Percentiles rank a stretch among this genome's conserved stretches.
Conservation (phyloP, 1,140 invertebrate species). For the Drosophila simulans region DNA sequence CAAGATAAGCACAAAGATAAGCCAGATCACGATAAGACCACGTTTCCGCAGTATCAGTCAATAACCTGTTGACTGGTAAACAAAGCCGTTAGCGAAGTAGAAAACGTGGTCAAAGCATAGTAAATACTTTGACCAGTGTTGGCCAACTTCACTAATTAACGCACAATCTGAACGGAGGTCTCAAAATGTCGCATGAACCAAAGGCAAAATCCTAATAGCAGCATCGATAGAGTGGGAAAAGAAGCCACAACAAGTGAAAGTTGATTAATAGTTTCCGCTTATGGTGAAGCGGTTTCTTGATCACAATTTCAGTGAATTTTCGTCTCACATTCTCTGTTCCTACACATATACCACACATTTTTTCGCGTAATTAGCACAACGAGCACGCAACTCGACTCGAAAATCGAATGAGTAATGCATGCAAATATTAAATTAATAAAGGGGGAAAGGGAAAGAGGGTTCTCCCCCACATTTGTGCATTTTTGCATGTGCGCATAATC, state of each 20-base stretch:
- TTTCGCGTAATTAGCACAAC: conserved; percentile 38
- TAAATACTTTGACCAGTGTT: conserved; percentile 38
- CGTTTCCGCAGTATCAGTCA: conserved; percentile 64
- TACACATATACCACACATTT: conserved; percentile 23
- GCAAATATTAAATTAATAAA: conserved; percentile 37
- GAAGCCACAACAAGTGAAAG: conserved; percentile 64
- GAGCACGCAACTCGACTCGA: conserved; percentile 47
- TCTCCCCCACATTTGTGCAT: conserved; percentile 39
- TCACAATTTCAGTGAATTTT: conserved; percentile 1
- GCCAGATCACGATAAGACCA: conserved; percentile 44
- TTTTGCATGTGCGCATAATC: conserved; percentile 72
- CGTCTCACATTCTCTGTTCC: conserved; percentile 24
- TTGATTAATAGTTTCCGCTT: conserved; percentile 80
- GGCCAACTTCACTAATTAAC: conserved; percentile 57
- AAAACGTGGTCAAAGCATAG: conserved; percentile 31
- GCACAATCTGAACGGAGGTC: conserved; percentile 12
- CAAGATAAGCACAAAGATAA: conserved; percentile 53
- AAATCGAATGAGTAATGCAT: conserved; percentile 58
- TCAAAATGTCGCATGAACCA: conserved; percentile 3
- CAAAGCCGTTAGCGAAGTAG: background rate
- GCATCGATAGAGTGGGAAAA: conserved; percentile 12
- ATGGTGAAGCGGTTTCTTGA: conserved; percentile 46
- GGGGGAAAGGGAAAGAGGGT: background rate
- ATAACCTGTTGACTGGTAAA: conserved; percentile 56
- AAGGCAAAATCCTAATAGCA: conserved; percentile 16